Evolutionary conservation across 2,113 vertebrate species (phyloP).

Genomic region (Quiscalus mexicanus): DNA sequence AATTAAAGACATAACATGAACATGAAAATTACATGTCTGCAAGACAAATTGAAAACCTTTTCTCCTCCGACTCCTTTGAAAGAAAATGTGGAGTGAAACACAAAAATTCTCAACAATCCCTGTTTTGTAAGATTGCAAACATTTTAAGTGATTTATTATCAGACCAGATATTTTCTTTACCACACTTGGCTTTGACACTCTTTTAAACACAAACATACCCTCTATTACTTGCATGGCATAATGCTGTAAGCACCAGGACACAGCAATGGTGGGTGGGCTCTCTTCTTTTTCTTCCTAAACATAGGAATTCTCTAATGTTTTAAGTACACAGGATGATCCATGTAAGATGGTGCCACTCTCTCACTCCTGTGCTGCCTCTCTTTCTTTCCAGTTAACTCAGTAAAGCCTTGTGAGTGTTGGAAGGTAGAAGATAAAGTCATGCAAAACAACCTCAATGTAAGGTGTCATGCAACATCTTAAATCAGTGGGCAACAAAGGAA

Average conservation of each 20-base stretch:
- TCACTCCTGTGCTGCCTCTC: background rate
- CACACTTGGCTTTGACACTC: slow-evolving; percentile 38
- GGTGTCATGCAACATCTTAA: slow-evolving; percentile 13
- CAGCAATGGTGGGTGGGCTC: background rate
- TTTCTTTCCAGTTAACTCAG: slow-evolving; percentile 17
- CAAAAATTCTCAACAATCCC: background rate
- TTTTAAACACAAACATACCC: slow-evolving; percentile 25
- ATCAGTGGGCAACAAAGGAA: slow-evolving; percentile 25
- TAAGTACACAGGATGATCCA: background rate
- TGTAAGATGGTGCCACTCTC: background rate
- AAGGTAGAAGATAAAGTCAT: slow-evolving; percentile 35
- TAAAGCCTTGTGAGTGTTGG: background rate
- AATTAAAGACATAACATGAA: background rate
- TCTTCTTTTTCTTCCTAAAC: slow-evolving; percentile 27
- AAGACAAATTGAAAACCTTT: background rate
- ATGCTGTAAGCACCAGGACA: background rate
- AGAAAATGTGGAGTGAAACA: background rate
- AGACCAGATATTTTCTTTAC: slow-evolving; percentile 45
- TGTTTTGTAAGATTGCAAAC: slow-evolving; percentile 14
- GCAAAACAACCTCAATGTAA: background rate
- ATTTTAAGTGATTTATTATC: slow-evolving; percentile 44
- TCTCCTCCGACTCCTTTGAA: background rate
- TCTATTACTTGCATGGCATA: background rate
- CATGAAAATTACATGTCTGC: background rate
- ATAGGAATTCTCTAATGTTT: background rate